Evolutionary conservation across 2,797 vertebrate species (phyloP).

Genomic region (Poecilia wingei): DNA sequence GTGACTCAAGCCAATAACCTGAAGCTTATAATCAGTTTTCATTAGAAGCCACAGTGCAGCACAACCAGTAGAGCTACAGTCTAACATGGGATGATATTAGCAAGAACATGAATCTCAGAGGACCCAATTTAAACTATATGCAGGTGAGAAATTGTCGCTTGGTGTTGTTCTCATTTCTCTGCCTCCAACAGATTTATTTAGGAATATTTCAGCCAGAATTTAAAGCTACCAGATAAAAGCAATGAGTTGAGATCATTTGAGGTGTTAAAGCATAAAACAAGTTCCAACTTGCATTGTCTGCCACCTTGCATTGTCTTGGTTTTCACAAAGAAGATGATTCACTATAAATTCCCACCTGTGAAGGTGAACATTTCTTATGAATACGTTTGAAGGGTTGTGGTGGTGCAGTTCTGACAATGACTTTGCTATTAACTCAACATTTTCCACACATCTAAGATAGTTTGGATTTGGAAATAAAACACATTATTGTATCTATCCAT

Average conservation of each 20-base stretch:
- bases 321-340: slow-evolving; percentile 44
- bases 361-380: slow-evolving; percentile 21
- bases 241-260: slow-evolving; percentile 54
- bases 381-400: slow-evolving; percentile 30
- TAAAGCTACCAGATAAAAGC: slow-evolving; percentile 36
- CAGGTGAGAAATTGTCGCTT: slow-evolving; percentile 47
- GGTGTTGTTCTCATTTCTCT: slow-evolving; percentile 41
- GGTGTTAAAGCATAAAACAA: slow-evolving; percentile 55
- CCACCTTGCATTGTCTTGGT: slow-evolving; percentile 3
- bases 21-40: slow-evolving; percentile 57
- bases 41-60: slow-evolving; percentile 42
- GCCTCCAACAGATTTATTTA: slow-evolving; percentile 58
- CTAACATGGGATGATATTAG: slow-evolving; percentile 39
- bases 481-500: not conserved
- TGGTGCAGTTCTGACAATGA: slow-evolving; percentile 26
- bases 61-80: slow-evolving; percentile 39
- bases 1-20: slow-evolving; percentile 55
- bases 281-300: slow-evolving; percentile 8
- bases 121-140: slow-evolving; percentile 64
- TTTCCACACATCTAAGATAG: not conserved
- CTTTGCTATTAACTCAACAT: not conserved
- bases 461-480: not conserved
- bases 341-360: slow-evolving; percentile 18
- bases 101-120: slow-evolving; percentile 55
- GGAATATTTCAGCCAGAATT: slow-evolving; percentile 53